phyloP scores from a whole-genome alignment of 2,888 invertebrate genomes.

The Tetheella fluctuosa region DNA sequence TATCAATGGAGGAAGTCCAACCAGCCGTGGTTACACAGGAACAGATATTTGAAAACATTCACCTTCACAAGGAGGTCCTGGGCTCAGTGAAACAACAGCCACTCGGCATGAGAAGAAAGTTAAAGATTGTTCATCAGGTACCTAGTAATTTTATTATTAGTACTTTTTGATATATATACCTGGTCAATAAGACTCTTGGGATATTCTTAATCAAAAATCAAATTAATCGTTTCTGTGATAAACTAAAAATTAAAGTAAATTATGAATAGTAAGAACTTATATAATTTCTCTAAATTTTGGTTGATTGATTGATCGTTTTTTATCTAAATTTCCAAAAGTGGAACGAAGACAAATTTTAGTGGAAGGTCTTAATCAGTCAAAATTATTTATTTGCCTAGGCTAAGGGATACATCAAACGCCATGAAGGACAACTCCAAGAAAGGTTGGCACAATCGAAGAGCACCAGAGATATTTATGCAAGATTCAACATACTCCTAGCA shows the following conservation, averaged over 20 bases:
- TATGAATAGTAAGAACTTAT: no score
- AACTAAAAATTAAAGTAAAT: no score
- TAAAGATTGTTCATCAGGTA: constrained; percentile 90
- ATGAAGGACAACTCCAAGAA: constrained; percentile 95
- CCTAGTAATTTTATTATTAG: not conserved
- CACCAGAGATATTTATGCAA: constrained; percentile 92
- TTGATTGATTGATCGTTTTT: no score
- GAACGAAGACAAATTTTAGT: no score
- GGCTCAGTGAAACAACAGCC: constrained; percentile 94
- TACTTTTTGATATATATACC: no score
- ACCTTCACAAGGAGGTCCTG: constrained; percentile 95
- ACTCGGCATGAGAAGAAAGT: constrained; percentile 91
- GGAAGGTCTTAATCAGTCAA: no score
- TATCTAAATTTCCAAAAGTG: no score
- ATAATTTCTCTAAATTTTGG: no score
- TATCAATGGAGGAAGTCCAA: constrained; percentile 88
- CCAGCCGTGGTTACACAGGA: constrained; percentile 89
- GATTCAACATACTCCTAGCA: constrained; percentile 91
- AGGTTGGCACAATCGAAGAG: constrained; percentile 94
- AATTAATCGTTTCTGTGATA: no score
- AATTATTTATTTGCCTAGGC: constrained; percentile 83
- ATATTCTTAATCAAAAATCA: no score
- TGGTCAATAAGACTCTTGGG: no score
- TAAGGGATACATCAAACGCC: constrained; percentile 93
- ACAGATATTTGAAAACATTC: constrained; percentile 95